Evolutionary conservation across 1,140 invertebrate species (phyloP).

Genomic region (Nomia melanderi): DNA sequence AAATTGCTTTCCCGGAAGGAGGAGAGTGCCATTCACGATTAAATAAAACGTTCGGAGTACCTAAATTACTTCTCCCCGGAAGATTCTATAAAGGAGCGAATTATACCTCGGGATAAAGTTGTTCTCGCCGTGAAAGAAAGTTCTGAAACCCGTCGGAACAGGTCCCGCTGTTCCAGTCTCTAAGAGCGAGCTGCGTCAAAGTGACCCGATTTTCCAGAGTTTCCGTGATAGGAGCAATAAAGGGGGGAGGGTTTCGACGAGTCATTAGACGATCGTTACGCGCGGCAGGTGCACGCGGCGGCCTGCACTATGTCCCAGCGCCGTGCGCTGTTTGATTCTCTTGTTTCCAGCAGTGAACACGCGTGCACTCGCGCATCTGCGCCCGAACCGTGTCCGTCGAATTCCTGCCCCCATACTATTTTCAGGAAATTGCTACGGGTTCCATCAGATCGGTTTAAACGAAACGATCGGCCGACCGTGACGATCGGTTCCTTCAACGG

Average conservation of each 20-base stretch:
- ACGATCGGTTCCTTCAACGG: constrained; percentile 24
- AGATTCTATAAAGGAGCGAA: background rate
- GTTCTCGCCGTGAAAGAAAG: background rate
- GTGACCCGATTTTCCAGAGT: constrained; percentile 6
- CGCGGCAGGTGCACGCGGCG: constrained; percentile 68
- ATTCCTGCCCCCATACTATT: constrained; percentile 53
- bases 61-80: background rate
- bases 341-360: constrained; percentile 70
- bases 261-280: constrained; percentile 70
- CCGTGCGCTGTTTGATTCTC: constrained; percentile 62
- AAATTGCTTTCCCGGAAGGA: too few species aligned
- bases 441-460: constrained; percentile 52
- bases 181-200: background rate
- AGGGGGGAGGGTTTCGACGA: constrained; percentile 59
- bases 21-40: background rate
- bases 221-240: constrained; percentile 40
- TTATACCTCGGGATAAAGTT: background rate
- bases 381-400: constrained; percentile 60
- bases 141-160: background rate
- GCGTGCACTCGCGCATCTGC: constrained; percentile 74
- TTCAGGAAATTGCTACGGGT: constrained; percentile 72
- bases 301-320: background rate
- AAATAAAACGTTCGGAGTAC: background rate
- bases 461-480: constrained; percentile 68
- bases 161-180: background rate